phyloP scores from a whole-genome alignment of 2,888 invertebrate genomes.

The Agonopterix heracliana region DNA sequence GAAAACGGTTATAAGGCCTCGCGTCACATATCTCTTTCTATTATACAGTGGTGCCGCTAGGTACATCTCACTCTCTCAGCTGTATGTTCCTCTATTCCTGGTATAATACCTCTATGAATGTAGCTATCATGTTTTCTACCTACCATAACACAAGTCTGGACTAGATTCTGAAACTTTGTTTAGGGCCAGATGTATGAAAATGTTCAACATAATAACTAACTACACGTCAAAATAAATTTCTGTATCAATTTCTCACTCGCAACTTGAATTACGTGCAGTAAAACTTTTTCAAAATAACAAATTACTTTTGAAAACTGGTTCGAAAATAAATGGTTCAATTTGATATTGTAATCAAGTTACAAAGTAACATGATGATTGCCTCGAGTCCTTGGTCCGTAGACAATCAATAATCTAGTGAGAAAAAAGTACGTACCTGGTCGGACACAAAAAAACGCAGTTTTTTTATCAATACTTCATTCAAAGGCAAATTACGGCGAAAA shows the following conservation, averaged over 20 bases:
- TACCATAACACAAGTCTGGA: too few species aligned
- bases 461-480: conserved; percentile 28
- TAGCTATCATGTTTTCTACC: too few species aligned
- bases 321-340: too few species aligned
- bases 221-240: background rate
- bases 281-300: background rate
- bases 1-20: too few species aligned
- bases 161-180: too few species aligned
- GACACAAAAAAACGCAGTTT: conserved; percentile 44
- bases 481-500: conserved; percentile 8
- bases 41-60: too few species aligned
- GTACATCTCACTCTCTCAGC: too few species aligned
- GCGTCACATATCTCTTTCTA: too few species aligned
- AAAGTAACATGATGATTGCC: conserved; percentile 1
- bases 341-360: background rate
- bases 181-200: too few species aligned
- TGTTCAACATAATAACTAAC: too few species aligned
- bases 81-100: too few species aligned
- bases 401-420: conserved; percentile 10
- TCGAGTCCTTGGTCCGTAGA: background rate
- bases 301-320: background rate
- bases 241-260: background rate
- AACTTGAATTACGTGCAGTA: background rate
- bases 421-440: conserved; percentile 8
- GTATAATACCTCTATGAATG: too few species aligned